Percentiles rank a stretch among this genome's conserved stretches.
phyloP scores from a whole-genome alignment of 2,113 vertebrate genomes.

The Montifringilla adamsi region DNA sequence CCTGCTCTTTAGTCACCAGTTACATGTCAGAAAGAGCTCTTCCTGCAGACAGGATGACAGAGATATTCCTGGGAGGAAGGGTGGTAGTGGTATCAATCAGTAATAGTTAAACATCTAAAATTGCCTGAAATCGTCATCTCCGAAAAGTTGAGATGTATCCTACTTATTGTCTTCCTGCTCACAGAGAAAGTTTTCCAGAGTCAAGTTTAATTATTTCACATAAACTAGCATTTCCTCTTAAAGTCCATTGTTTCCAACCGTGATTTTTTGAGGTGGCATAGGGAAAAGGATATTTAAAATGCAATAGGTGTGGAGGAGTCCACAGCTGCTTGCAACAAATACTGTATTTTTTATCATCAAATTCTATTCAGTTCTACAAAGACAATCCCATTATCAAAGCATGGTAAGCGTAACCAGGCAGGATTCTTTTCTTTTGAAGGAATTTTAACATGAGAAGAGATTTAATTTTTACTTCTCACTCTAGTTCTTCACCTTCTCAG shows the following conservation, averaged over 20 bases:
- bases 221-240: background rate
- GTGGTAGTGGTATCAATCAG: background rate
- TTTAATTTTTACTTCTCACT: background rate
- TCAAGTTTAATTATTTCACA: background rate
- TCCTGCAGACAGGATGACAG: background rate
- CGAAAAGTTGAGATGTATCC: background rate
- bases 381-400: background rate
- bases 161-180: background rate
- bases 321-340: background rate
- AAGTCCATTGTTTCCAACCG: background rate
- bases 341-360: background rate
- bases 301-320: background rate
- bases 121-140: background rate
- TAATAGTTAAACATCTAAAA: background rate
- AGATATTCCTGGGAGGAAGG: background rate
- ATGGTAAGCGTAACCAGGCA: background rate
- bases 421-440: background rate
- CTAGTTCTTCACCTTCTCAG: background rate
- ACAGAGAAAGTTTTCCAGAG: background rate
- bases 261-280: background rate
- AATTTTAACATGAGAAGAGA: background rate
- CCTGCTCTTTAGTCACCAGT: background rate
- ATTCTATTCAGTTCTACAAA: background rate
- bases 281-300: background rate
- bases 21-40: background rate